Evolutionary conservation across 30 jellyfish, hydroid and myxozoan species (phyloP), one percentile per base, ranked within the genome.

Genomic region (Aurelia coerulea): DNA sequence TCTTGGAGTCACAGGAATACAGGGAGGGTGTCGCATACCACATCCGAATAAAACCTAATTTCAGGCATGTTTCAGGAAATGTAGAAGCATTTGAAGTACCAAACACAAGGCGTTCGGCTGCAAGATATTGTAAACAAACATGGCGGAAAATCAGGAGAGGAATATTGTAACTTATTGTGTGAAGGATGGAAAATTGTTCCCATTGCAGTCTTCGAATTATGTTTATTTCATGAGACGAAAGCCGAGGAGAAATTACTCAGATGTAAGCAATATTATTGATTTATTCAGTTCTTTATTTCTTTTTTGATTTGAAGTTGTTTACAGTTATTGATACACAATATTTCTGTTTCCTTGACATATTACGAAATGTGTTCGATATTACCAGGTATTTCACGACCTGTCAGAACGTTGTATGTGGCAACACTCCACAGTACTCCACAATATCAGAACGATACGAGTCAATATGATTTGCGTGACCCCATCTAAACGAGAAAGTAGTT

Each of bases 141-240:
- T 78, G 88, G 88, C 88, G 52, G 23, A 42, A 37, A 35, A 56
- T 52, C 49, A 66, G 34, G 31, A 18, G 1, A 65, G 52, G 18
- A 37, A 46, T 66, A 10, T 13, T 7, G 90, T 63, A 56, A 23
- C 23, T 46, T 58, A 56, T 62, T 77, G 51, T 18, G 78, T 64
- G 0, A 66, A 80, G 42, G 62, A 70, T 23, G 80, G 74, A 10
- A 73, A 83, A 59, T 46, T 46, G 7, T 13, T 17, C 52, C 84
- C 72, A 12, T 1, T 62, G 62, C 73, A 83, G 75, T 35, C 92
- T 35, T 83, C 92, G 35, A 83, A 83, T 71, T 83, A 70, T 62
- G 58, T 83, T 67, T 83, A 71, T 72, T 83, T 68, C 50, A 82
- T 83, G 42, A 56, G 73, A 62, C 85, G 85, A 16, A 67, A 82